Evolutionary conservation across 1,140 invertebrate species (phyloP).

Genomic region (Calosoma granatense): DNA sequence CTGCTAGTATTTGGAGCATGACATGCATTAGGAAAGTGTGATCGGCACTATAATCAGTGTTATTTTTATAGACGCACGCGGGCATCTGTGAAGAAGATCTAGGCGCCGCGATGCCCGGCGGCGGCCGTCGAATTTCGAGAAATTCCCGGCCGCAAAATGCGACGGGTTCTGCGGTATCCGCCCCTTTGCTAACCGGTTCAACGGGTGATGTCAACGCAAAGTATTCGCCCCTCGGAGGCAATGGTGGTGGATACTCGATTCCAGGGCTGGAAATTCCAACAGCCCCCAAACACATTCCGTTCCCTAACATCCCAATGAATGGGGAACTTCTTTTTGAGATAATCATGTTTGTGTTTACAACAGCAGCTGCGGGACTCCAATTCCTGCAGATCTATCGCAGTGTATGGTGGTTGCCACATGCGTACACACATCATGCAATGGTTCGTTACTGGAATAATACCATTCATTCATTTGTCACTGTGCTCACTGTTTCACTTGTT

Average conservation of each 20-base stretch:
- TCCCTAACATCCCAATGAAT: conserved; percentile 76
- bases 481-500: conserved; percentile 35
- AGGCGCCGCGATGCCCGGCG: conserved; percentile 18
- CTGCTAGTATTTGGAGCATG: no score
- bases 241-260: conserved; percentile 11
- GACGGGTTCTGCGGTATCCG: conserved; percentile 16
- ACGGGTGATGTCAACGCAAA: conserved; percentile 16
- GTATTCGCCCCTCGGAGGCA: conserved; percentile 21
- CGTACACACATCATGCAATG: conserved; percentile 78
- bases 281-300: conserved; percentile 68
- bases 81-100: neutral
- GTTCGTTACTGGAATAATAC: conserved; percentile 44
- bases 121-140: conserved; percentile 22
- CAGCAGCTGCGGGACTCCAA: conserved; percentile 66
- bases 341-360: conserved; percentile 70
- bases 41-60: no score
- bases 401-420: conserved; percentile 94
- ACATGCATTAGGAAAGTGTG: no score
- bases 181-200: conserved; percentile 18
- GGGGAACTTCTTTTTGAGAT: conserved; percentile 78
- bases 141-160: conserved; percentile 10
- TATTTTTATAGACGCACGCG: no score
- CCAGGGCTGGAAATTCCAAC: conserved; percentile 26
- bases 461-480: neutral
- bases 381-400: conserved; percentile 92